Base-by-base conservation (phyloP, 2,888 invertebrate genomes). In the Drosophila meridiana region DNA sequence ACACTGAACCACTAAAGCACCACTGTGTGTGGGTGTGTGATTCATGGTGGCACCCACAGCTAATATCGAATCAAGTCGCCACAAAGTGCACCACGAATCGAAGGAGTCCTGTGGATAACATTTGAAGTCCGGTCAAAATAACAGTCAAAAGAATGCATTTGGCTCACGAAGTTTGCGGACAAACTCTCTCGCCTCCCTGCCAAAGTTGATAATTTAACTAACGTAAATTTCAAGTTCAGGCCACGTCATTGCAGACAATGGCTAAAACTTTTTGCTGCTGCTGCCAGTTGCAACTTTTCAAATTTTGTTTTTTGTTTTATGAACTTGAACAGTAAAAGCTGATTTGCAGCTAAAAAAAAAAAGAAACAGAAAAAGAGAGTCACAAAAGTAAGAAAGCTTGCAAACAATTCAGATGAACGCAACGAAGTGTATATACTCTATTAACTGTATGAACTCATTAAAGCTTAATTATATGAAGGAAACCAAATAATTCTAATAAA, bases 211-310 rank as follows among this genome's bases (percentile, higher is more conserved):
- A 82, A 85, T 85, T 82, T 77, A 70, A 82, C 71, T 85, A 82
- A 85, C 80, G 66, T 69, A 65, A 75, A 78, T 73, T 82, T 83
- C 85, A 83, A 83, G 82, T 85, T 82, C 85, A 84, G 73, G 61
- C 80, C 53, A 66, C 75, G 63, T 67, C 75, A 65, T 62, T 48
- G 66, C 66, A 30, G 38, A 66, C 73, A 73, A 74, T 62, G 70
- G 45, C 30, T 70, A 83, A 72, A 83, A 86, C 64, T 85, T 82
- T 74, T 62, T 50, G 20, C 43, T 34, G 50, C 47, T 53, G 61
- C 61, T 63, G 70, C 59, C 66, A 78, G 68, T 66, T 61, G 75
- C 67, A 84, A 87, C 74, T 85, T 87, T 81, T 83, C 68, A 81
- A 76, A 76, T 78, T 77, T 59, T 66, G 58, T 74, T 74, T 76